phyloP scores from a whole-genome alignment of 2,113 vertebrate species.

The Ptychochromis oligacanthus region DNA sequence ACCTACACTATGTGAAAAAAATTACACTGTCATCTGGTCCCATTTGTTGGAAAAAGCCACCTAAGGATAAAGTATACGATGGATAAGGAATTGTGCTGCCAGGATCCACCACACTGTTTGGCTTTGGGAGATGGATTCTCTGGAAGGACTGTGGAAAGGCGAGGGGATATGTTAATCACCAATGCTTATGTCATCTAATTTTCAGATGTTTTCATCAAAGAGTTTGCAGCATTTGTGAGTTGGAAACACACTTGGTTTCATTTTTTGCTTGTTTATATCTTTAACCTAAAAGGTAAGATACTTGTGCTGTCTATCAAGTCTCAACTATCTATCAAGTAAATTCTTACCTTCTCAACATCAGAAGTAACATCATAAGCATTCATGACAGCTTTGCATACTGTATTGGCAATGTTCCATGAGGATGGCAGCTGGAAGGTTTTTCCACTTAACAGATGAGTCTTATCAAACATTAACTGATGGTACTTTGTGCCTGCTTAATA shows the following conservation, averaged over 20 bases:
- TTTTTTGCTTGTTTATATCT: neutral
- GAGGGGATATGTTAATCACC: constrained; percentile 8
- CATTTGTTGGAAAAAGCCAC: neutral
- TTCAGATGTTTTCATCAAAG: constrained; percentile 20
- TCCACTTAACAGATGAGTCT: no score
- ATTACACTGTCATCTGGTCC: constrained; percentile 9
- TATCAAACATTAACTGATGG: no score
- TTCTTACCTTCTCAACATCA: no score
- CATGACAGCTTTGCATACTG: no score
- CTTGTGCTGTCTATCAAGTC: no score
- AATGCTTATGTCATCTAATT: constrained; percentile 32
- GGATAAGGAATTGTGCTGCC: constrained; percentile 14
- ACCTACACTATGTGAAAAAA: neutral
- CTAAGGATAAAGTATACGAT: constrained; percentile 32
- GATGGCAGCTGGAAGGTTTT: no score
- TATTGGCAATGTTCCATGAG: no score
- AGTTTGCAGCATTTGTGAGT: neutral
- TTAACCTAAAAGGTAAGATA: no score
- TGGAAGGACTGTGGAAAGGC: constrained; percentile 33
- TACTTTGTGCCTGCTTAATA: no score
- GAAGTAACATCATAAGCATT: no score
- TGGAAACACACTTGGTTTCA: neutral
- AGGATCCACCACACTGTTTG: constrained; percentile 32
- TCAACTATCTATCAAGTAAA: no score
- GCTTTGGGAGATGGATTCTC: constrained; percentile 27